Base-by-base conservation (phyloP, 2,113 vertebrate genomes). In the Amphiprion ocellaris region DNA sequence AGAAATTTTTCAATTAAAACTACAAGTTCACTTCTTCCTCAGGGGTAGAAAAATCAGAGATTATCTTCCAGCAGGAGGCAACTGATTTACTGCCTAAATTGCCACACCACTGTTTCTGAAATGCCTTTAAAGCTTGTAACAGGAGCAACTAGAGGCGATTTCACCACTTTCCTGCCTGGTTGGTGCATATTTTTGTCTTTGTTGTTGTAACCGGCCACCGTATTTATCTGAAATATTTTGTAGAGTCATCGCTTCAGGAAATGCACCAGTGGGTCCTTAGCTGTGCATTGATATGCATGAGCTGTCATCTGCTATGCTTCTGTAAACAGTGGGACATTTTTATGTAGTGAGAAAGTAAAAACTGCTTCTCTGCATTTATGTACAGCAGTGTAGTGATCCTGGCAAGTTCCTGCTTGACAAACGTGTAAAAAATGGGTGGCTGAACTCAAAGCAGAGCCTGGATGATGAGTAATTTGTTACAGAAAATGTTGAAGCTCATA, bases 111-210 rank as follows among this genome's bases (percentile, higher is more conserved):
- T 44, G 41, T 12, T 15, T 44, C 1, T 44, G 41, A 44, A 44
- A 44, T 44, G 19, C 10, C 7, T 52, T 10, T 4, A 76, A 58
- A 12, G 8, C 10, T 61, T 66, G 12, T 28, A 50, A 59, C 55
- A 74, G 30, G 28, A 6, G n/a, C 21, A 55, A 1, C 41, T 39
- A 23, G 8, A 47, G 55, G 61, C 50, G 23, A 53, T 86, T 82
- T 75, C 72, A 59, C 28, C 28, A 80, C 44, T 69, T 71, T 53
- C 68, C 50, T 65, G 65, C 23, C 39, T 53, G 16, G 17, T 71
- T 80, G 21, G 14, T 64, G 37, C 17, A 52, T 63, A 41, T 62
- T 74, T 78, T 54, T 81, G 39, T 26, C n/a, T 55, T 47, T 61
- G 37, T 26, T 80, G 60, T 69, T 76, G 69, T 53, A 73, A 74